Conservation (phyloP, 2,797 vertebrate genomes). For the Chaetodon trifasciatus region DNA sequence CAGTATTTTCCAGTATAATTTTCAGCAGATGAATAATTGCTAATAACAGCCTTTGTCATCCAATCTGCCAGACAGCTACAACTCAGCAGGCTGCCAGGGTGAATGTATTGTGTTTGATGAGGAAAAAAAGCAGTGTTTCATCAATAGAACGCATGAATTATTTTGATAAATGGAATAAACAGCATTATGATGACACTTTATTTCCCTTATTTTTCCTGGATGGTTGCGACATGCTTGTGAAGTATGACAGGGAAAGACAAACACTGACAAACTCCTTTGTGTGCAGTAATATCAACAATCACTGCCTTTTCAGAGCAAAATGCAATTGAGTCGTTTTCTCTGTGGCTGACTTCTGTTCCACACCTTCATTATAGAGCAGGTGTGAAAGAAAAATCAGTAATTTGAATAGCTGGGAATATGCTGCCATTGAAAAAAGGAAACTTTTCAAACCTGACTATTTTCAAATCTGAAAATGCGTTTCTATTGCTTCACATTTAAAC, state of each 20-base stretch:
- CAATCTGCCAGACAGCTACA: conserved; percentile 55
- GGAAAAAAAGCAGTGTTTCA: conserved; percentile 36
- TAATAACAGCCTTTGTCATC: conserved; percentile 64
- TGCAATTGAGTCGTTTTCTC: conserved; percentile 1
- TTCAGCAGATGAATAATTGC: conserved; percentile 52
- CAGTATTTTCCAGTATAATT: conserved; percentile 48
- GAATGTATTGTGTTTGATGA: conserved; percentile 45
- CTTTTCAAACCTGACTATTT: conserved; percentile 14
- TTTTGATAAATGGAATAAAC: conserved; percentile 46
- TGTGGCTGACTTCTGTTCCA: conserved; percentile 22
- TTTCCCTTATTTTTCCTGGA: conserved; percentile 7
- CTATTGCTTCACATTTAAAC: not conserved
- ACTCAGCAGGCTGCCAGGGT: conserved; percentile 51
- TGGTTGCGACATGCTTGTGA: conserved; percentile 36
- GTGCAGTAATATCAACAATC: conserved; percentile 15
- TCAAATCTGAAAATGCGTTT: conserved; percentile 2
- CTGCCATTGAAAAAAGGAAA: conserved; percentile 18
- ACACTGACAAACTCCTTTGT: conserved; percentile 45
- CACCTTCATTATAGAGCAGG: not conserved
- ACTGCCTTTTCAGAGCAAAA: conserved; percentile 37
- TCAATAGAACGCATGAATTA: conserved; percentile 33
- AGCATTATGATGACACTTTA: conserved; percentile 47
- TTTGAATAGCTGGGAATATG: conserved; percentile 17
- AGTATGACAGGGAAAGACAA: conserved; percentile 20
- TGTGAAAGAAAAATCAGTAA: conserved; percentile 3